Base-by-base conservation (phyloP, 1,140 invertebrate genomes). In the Campodea augens region DNA sequence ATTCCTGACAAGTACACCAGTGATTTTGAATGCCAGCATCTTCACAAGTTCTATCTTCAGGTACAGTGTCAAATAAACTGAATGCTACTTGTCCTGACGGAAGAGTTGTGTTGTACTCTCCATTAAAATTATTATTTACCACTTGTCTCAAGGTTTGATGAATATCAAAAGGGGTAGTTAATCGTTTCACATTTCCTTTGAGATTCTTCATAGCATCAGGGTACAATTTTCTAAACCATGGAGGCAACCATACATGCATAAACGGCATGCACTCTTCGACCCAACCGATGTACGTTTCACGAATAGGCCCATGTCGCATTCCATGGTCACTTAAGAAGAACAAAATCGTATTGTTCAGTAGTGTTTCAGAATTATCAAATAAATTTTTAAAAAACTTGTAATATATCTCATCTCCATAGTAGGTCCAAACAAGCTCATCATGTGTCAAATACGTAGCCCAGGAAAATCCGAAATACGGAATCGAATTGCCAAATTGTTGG, bases 281-380 rank as follows among this genome's bases (percentile, higher is more conserved):
- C 38, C 45, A 44, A 10, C 52, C 52, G 41, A 51, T n/a, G 52
- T 41, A 27, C 2, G 47, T 53, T 4, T 45, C 19, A 25, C 50
- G 29, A 10, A 51, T 46, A 2, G 19, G 21, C 24, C 67, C 68
- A 49, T 65, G 70, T 13, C 70, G 47, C 47, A 66, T 61, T 20
- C 50, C 50, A 40, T 51, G 48, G 27, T 51, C 50, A 19, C 44
- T 46, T 22, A 43, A 44, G 3, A 51, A 15, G 29, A 51, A 46
- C 2, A 51, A 20, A 21, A 49, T 21, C 2, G 50, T 51, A 15
- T 49, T 43, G 12, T 40, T 25, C 12, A 51, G 44, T 18, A n/a
- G n/a, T n/a, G 48, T 41, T 4, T 39, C 19, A 5, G 15, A n/a
- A 4, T 41, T 29, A 12, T 44, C 25, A 24, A 51, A 27, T 21